These are phyloP conservation scores for Cyprinella venusta DNA, from an alignment of 2,797 vertebrate genomes.

Conservation along the genomic window DNA sequence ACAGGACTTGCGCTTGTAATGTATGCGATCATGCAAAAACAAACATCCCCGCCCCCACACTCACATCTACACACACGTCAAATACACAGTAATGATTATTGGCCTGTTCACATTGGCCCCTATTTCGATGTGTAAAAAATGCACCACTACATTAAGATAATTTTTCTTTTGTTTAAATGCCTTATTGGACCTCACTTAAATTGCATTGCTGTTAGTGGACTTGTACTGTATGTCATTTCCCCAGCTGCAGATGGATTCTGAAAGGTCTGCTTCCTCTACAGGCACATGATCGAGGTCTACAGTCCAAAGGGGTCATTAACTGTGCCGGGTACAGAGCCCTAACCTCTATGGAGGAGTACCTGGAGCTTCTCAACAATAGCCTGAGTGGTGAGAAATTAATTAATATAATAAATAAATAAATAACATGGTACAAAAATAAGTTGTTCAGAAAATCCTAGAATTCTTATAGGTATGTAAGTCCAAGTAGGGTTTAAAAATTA, in stretches of 20 bases:
- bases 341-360: constrained; percentile 89
- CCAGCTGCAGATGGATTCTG: background rate
- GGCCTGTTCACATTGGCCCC: no score
- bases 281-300: constrained; percentile 85
- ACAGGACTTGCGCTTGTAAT: no score
- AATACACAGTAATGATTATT: no score
- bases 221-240: background rate
- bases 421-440: background rate
- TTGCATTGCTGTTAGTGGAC: background rate
- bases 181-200: background rate
- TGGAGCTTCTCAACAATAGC: constrained; percentile 85
- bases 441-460: background rate
- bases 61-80: no score
- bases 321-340: constrained; percentile 92
- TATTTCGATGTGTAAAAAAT: no score
- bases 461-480: background rate
- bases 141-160: no score
- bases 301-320: constrained; percentile 84
- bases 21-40: no score
- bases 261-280: constrained; percentile 60
- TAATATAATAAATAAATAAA: background rate
- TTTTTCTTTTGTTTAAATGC: no score
- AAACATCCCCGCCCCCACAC: no score
- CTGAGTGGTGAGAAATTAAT: constrained; percentile 83
- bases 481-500: background rate